Percentiles rank a stretch among this genome's conserved stretches.
Conservation (phyloP, 1,140 invertebrate species). For the Drosophila hydei region DNA sequence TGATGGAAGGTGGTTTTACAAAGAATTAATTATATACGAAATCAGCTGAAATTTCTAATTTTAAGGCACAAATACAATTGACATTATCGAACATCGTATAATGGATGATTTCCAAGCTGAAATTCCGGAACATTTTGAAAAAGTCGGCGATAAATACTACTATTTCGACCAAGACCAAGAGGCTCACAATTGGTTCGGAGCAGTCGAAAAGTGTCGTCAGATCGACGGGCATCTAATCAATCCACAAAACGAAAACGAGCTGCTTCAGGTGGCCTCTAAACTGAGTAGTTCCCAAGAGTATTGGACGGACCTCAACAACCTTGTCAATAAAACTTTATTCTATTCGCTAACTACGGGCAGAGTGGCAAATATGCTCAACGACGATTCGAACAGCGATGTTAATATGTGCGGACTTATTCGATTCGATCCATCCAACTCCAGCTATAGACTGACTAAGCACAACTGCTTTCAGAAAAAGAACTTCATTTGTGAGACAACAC, state of each 20-base stretch:
- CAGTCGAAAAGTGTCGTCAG: slow-evolving; percentile 14
- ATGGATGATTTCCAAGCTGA: neutral
- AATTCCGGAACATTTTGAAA: slow-evolving; percentile 1
- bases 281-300: neutral
- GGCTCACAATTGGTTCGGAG: slow-evolving; percentile 25
- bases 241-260: slow-evolving; percentile 4
- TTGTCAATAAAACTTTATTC: neutral
- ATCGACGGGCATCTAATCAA: slow-evolving; percentile 20
- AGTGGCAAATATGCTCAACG: neutral
- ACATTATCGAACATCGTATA: neutral
- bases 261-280: neutral
- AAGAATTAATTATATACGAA: neutral
- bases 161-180: neutral
- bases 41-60: neutral
- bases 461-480: neutral
- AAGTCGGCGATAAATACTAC: slow-evolving; percentile 17
- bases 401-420: slow-evolving; percentile 13
- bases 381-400: neutral
- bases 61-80: neutral
- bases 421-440: neutral
- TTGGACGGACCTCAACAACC: slow-evolving; percentile 41
- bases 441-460: neutral
- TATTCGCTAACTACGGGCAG: slow-evolving; percentile 24
- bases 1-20: neutral
- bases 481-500: slow-evolving; percentile 29